These are phyloP conservation scores for Drosophila aff. DNA, from an alignment of 1,140 invertebrate species.

Conservation along the genomic window DNA sequence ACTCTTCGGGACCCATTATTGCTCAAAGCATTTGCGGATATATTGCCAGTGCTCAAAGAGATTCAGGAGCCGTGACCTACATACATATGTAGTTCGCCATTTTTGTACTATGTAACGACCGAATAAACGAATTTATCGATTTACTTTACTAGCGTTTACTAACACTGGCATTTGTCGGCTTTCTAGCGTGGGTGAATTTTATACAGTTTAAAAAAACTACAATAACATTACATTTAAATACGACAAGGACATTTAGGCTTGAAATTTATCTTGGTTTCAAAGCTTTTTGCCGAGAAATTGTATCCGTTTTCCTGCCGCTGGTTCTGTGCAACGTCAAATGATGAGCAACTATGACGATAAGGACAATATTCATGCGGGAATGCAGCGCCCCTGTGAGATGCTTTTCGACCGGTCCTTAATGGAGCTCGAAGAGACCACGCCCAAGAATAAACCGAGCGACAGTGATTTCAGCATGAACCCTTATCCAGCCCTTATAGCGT, in stretches of 20 bases:
- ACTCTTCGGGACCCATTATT: conserved; percentile 15
- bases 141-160: not conserved
- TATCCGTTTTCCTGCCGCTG: not conserved
- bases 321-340: not conserved
- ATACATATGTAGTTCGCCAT: not conserved
- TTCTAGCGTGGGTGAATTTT: not conserved
- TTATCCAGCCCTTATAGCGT: not conserved
- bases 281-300: not conserved
- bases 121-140: conserved; percentile 4
- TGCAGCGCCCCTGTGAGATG: not conserved
- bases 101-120: not conserved
- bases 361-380: no score
- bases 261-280: not conserved
- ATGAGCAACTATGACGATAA: not conserved
- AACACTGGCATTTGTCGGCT: not conserved
- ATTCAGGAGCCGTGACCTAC: not conserved
- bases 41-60: conserved; percentile 20
- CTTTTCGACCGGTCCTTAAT: not conserved
- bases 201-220: not conserved
- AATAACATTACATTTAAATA: not conserved
- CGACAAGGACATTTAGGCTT: not conserved
- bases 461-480: conserved; percentile 11
- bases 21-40: conserved; percentile 13
- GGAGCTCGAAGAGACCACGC: not conserved
- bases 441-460: not conserved